Percentiles rank a stretch among this genome's conserved stretches.
Conservation (phyloP, 2,113 vertebrate genomes). For the Rhynchomys soricoides region DNA sequence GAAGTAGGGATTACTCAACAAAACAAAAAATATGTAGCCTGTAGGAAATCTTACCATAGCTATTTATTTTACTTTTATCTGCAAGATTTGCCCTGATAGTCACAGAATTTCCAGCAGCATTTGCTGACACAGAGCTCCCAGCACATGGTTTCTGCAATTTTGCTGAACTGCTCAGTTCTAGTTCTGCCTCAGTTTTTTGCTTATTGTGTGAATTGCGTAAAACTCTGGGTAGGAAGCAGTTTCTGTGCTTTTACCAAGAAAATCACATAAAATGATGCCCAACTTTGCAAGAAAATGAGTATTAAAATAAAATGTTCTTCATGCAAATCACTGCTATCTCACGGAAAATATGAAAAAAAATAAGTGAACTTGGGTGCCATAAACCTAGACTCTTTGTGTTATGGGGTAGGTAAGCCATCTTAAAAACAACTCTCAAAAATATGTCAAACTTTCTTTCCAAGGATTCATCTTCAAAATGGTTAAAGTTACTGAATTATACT, state of each 20-base stretch:
- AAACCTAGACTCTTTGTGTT: constrained; percentile 34
- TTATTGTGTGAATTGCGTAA: constrained; percentile 69
- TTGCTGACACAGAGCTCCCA: constrained; percentile 68
- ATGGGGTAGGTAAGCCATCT: not conserved
- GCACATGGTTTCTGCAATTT: constrained; percentile 67
- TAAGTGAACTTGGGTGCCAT: not conserved
- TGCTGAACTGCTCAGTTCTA: constrained; percentile 68
- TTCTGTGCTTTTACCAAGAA: constrained; percentile 66
- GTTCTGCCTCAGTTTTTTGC: constrained; percentile 56
- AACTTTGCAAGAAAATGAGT: constrained; percentile 46
- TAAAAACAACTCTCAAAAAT: constrained; percentile 48
- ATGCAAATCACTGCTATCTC: constrained; percentile 35
- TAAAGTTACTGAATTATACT: constrained; percentile 2
- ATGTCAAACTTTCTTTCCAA: constrained; percentile 12
- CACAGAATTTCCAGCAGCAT: constrained; percentile 63
- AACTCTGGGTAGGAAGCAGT: constrained; percentile 64
- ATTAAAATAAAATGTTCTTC: constrained; percentile 46
- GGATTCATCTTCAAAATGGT: not conserved
- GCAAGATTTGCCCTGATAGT: constrained; percentile 66
- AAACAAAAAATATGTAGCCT: constrained; percentile 59
- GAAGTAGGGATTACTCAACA: constrained; percentile 41
- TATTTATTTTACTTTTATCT: constrained; percentile 66
- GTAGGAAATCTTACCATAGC: constrained; percentile 44
- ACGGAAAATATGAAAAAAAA: constrained; percentile 49
- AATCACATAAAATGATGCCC: constrained; percentile 54